Percentiles rank a stretch among this genome's conserved stretches.
Conservation (phyloP, 2,888 invertebrate species). For the Torymus auratus region DNA sequence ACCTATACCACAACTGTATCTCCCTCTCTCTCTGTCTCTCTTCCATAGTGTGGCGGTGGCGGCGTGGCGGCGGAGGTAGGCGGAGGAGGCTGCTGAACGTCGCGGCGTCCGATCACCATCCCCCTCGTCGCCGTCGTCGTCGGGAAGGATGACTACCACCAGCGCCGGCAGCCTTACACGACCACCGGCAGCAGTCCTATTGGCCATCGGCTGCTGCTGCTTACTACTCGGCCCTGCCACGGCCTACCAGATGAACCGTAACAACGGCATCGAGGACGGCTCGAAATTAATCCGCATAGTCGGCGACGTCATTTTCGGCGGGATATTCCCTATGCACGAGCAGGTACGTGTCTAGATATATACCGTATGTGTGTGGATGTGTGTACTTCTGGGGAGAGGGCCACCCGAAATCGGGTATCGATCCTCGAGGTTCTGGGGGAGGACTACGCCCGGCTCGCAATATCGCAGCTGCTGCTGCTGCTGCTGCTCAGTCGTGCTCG, state of each 20-base stretch:
- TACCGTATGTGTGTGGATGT: background rate
- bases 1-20: too few species aligned
- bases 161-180: too few species aligned
- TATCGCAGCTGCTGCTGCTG: too few species aligned
- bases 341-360: constrained; percentile 71
- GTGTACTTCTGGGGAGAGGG: background rate
- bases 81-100: background rate
- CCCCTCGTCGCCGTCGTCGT: constrained; percentile 14
- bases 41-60: background rate
- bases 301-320: constrained; percentile 84
- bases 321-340: constrained; percentile 84
- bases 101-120: background rate
- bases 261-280: constrained; percentile 75
- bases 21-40: too few species aligned
- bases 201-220: constrained; percentile 16
- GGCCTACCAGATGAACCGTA: constrained; percentile 65
- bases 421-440: background rate
- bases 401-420: constrained; percentile 37
- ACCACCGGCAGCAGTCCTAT: too few species aligned
- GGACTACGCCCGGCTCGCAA: too few species aligned
- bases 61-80: background rate
- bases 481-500: too few species aligned
- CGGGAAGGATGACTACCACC: too few species aligned
- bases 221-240: constrained; percentile 46
- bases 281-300: constrained; percentile 75